Percentiles rank a stretch among this genome's conserved stretches.
phyloP scores from a whole-genome alignment of 2,113 vertebrate species.

The Empidonax traillii region DNA sequence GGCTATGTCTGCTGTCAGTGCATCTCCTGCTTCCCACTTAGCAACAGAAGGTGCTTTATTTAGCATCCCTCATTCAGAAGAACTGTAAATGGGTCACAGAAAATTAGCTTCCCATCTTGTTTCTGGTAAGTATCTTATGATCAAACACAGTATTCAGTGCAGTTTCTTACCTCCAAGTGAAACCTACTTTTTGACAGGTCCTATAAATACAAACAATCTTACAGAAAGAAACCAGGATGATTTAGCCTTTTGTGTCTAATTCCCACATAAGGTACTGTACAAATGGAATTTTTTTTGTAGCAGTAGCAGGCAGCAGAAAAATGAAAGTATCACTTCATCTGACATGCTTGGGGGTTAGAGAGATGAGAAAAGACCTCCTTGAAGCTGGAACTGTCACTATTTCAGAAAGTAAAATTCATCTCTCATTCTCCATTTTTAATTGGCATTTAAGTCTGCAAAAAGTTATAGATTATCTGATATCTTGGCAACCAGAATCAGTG shows the following conservation, averaged over 20 bases:
- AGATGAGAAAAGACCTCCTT: neutral
- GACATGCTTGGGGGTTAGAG: neutral
- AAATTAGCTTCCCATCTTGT: slow-evolving; percentile 13
- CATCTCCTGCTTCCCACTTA: neutral
- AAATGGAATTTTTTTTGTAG: neutral
- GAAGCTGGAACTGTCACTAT: neutral
- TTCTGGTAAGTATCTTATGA: slow-evolving; percentile 13
- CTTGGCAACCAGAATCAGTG: neutral
- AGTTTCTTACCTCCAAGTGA: neutral
- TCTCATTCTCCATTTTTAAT: neutral
- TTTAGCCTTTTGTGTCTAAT: neutral
- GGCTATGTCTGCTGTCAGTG: neutral
- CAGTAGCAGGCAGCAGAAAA: neutral
- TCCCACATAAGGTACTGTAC: neutral
- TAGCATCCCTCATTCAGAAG: neutral
- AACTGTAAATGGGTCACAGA: slow-evolving; percentile 38
- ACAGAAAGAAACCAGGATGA: neutral
- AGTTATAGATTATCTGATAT: neutral
- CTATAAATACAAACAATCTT: neutral
- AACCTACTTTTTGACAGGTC: slow-evolving; percentile 3
- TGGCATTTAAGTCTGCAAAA: neutral
- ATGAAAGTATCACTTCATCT: neutral
- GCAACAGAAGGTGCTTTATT: slow-evolving; percentile 30
- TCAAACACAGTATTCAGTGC: slow-evolving; percentile 8
- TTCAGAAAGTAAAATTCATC: neutral